Percentiles rank a stretch among this genome's conserved stretches.
phyloP scores from a whole-genome alignment of 53 echinoderm and acorn worm genomes.

The Paelopatides confundens region DNA sequence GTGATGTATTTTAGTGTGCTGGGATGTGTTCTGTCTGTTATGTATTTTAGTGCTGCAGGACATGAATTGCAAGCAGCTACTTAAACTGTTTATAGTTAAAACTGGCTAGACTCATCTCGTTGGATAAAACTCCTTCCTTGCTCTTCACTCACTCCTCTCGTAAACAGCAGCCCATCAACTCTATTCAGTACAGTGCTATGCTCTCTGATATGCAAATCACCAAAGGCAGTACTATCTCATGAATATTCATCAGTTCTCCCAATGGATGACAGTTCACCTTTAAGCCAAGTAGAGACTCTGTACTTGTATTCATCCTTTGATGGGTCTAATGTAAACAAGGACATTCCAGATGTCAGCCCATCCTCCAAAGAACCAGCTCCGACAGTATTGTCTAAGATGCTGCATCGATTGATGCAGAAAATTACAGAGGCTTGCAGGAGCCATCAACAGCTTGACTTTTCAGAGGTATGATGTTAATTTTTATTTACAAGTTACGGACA shows the following conservation, averaged over 20 bases:
- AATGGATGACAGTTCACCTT: neutral
- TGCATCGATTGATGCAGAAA: slow-evolving; percentile 13
- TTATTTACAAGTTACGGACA: neutral
- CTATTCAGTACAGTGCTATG: neutral
- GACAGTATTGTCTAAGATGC: neutral
- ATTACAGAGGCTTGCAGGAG: neutral
- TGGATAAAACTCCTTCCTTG: neutral
- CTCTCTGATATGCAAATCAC: slow-evolving; percentile 31
- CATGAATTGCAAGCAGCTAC: too few species aligned
- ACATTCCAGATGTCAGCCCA: too few species aligned
- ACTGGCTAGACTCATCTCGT: too few species aligned
- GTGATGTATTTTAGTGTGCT: too few species aligned
- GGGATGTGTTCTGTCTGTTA: too few species aligned
- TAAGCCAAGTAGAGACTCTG: neutral
- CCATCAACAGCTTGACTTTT: slow-evolving; percentile 26
- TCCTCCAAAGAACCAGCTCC: neutral
- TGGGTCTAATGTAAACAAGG: neutral
- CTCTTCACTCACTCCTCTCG: neutral
- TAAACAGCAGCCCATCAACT: neutral
- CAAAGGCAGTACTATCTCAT: neutral
- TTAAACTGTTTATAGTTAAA: too few species aligned
- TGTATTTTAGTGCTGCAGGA: too few species aligned
- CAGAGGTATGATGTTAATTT: slow-evolving; percentile 7
- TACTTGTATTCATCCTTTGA: slow-evolving; percentile 21
- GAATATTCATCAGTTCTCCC: neutral